Conservation (phyloP, 2,888 invertebrate genomes). For the Gerris lacustris region DNA sequence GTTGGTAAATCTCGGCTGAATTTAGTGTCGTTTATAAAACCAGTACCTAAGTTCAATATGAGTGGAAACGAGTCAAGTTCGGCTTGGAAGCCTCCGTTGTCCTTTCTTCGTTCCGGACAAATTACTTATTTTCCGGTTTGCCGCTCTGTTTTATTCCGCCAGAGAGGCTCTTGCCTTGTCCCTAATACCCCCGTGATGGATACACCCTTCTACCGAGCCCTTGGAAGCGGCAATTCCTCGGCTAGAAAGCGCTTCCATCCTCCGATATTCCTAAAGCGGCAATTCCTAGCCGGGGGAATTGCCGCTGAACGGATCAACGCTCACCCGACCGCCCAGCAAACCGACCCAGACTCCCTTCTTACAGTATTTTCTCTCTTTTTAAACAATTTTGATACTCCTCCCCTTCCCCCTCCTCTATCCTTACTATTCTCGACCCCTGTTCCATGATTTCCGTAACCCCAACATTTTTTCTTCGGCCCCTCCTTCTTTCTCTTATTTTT, state of each 20-base stretch:
- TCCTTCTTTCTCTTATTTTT: no score
- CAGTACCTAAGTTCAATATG: neutral
- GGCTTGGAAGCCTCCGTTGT: neutral
- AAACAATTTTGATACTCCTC: neutral
- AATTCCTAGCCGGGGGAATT: neutral
- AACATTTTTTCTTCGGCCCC: no score
- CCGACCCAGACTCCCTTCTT: neutral
- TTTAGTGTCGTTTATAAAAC: neutral
- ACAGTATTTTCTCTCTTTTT: slow-evolving; percentile 1
- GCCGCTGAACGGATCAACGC: neutral
- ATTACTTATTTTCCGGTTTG: slow-evolving; percentile 5
- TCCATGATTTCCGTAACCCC: no score
- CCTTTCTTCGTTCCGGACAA: slow-evolving; percentile 5
- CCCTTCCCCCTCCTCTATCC: no score
- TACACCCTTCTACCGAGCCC: neutral
- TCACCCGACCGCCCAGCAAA: neutral
- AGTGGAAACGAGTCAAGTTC: neutral
- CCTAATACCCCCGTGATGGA: slow-evolving; percentile 1
- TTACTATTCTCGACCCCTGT: no score
- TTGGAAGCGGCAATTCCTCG: neutral
- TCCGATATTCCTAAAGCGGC: neutral
- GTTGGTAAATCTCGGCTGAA: neutral
- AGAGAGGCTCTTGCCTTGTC: neutral
- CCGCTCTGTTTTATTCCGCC: slow-evolving; percentile 1
- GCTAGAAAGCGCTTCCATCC: neutral